A percentile compares a stretch with the other conserved stretches of the same genome.
phyloP scores from a whole-genome alignment of 2,888 invertebrate genomes.

The Sphaeridia pumilis region DNA sequence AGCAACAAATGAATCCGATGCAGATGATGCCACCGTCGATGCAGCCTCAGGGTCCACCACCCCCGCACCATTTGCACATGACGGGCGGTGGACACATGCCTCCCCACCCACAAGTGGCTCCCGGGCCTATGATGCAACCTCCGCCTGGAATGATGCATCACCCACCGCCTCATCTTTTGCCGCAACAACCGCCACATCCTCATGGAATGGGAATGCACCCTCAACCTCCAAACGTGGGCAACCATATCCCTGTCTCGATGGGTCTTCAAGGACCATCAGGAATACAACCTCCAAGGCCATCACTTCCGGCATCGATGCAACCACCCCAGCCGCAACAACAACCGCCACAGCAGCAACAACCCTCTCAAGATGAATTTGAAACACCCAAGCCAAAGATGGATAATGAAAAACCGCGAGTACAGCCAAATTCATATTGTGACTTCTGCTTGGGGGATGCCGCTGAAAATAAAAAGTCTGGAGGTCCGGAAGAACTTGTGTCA shows the following conservation, averaged over 20 bases:
- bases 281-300: constrained; percentile 36
- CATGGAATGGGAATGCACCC: too few species aligned
- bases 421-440: constrained; percentile 91
- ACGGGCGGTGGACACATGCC: constrained; percentile 36
- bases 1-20: constrained; percentile 39
- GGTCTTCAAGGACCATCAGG: constrained; percentile 30
- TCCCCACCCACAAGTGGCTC: constrained; percentile 37
- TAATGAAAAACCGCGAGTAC: constrained; percentile 42
- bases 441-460: constrained; percentile 93
- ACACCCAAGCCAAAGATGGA: constrained; percentile 27
- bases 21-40: constrained; percentile 41
- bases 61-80: constrained; percentile 36
- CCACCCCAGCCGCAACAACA: too few species aligned
- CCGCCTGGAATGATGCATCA: constrained; percentile 27
- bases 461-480: constrained; percentile 91
- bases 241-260: constrained; percentile 23
- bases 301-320: constrained; percentile 4
- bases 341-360: constrained; percentile 11
- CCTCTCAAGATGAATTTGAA: constrained; percentile 14
- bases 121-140: constrained; percentile 36
- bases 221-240: constrained; percentile 17
- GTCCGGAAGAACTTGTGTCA: constrained; percentile 87
- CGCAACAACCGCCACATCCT: constrained; percentile 32
- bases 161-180: constrained; percentile 33
- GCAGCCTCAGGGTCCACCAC: constrained; percentile 37